Evolutionary conservation across 2,888 invertebrate species (phyloP), one percentile per base, ranked within the genome.

Genomic region (Ferdinandea cuprea): DNA sequence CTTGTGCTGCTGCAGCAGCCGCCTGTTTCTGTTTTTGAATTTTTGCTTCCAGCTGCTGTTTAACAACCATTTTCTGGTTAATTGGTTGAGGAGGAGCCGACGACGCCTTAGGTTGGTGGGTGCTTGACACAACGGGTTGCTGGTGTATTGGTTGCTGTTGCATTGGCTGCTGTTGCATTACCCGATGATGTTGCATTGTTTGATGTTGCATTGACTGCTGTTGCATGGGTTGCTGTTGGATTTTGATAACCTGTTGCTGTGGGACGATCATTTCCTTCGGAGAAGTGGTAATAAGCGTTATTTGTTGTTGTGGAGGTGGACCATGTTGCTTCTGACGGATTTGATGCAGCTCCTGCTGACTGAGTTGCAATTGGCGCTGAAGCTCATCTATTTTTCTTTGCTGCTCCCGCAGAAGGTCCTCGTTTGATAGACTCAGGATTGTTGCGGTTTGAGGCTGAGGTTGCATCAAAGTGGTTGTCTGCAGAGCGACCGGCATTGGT

Each of bases 341-440:
- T 85, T 94, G 94, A 87, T 95, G 94, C 85, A 96, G 89, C 88
- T 96, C 95, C 86, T 95, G 93, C 80, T 96, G 95, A 0, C 95
- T 96, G 85, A 95, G 93, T 78, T 95, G 95, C 85, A 96, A 89
- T 88, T 96, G 96, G 2, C 96, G 92, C 89, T 97, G 96, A 50
- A 98, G 92, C 88, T 97, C 96, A 88, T 97, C 96, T 86, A 98
- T 98, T 90, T 96, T 95, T 65, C 96, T 93, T 87, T 95, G 95
- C 89, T 98, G 97, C 87, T 96, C 96, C 79, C 94, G 93, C 63
- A 97, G 94, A 77, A 96, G 94, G 86, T 96, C 96, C 87, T 96
- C 95, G 78, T 92, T 93, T 21, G 88, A 87, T 3, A 90, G 86
- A 0, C 85, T 42, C 88, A 91, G 85, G 86, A 92, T 89, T 2